phyloP scores from a whole-genome alignment of 1,140 invertebrate genomes.

The Diprion similis region DNA sequence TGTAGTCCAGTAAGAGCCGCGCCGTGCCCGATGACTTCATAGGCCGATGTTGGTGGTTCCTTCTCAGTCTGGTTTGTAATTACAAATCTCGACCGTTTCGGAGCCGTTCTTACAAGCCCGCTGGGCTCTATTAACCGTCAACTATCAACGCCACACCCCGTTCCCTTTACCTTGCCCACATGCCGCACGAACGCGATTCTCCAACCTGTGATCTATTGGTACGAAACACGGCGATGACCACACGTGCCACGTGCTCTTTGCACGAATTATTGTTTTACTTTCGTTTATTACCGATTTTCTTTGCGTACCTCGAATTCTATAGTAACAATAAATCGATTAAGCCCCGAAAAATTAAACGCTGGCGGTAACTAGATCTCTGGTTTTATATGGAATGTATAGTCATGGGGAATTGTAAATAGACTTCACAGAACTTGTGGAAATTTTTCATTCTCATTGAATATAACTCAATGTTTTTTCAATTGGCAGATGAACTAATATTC shows the following conservation, averaged over 20 bases:
- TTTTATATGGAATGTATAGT: too few relatives aligned
- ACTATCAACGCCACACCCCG: conserved; percentile 6
- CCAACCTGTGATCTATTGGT: not conserved
- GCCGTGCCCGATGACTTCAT: conserved; percentile 21
- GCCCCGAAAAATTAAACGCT: too few relatives aligned
- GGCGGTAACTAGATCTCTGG: too few relatives aligned
- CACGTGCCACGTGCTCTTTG: not conserved
- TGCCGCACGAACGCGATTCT: not conserved
- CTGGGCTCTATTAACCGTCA: conserved; percentile 7
- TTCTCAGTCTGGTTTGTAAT: conserved; percentile 12
- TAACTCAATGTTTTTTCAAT: too few relatives aligned
- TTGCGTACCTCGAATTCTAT: not conserved
- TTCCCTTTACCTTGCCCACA: not conserved
- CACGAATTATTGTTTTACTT: not conserved
- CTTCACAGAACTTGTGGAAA: too few relatives aligned
- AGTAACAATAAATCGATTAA: not conserved
- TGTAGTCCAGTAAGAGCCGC: conserved; percentile 25
- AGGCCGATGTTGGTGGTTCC: conserved; percentile 14
- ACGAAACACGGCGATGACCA: not conserved
- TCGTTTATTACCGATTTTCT: not conserved
- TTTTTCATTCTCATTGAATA: too few relatives aligned
- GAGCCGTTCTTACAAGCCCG: not conserved
- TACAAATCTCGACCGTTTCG: conserved; percentile 5
- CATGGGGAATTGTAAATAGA: too few relatives aligned
- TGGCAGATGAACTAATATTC: too few relatives aligned